Base-by-base conservation (phyloP, 2,113 vertebrate species). In the Podocnemis expansa region DNA sequence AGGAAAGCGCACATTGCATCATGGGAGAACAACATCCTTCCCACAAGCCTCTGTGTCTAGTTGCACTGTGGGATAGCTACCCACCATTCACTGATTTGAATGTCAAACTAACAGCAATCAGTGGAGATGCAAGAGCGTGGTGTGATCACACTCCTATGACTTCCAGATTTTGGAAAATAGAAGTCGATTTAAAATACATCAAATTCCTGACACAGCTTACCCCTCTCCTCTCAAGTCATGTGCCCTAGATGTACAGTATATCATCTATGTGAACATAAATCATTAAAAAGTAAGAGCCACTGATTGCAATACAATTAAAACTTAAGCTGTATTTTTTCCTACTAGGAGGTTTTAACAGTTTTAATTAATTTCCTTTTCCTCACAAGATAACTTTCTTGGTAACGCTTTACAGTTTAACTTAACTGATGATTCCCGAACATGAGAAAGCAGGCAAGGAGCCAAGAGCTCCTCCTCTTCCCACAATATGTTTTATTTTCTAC, bases 381-480 rank as follows among this genome's bases (percentile, higher is more conserved):
- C 8, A 34, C 21, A 41, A 52, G 14, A 24, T 8, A 52, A 45
- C 80, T 60, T 78, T 49, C 73, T n/a, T 84, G 4, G 60, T 78
- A 82, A 54, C 34, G 27, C 14, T 19, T 31, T 0, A 0, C 19
- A 3, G 60, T 90, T 87, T 2, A 2, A 5, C 43, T 25, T 47
- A 22, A 47, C 34, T 63, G 91, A 41, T 52, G n/a, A 56, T 58
- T 5, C 31, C 27, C 5, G 21, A 9, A 75, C 3, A 63, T 55
- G 31, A 41, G 29, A 84, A 27, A 34, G 34, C 2, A 55, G 4
- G 41, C 17, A 81, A 9, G 17, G 13, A 51, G 54, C 24, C 84
- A 47, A 17, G n/a, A 85, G 19, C 13, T 41, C 12, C n/a, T 89
- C 29, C 41, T 87, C 41, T 80, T 80, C 70, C 56, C n/a, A 60